Base-by-base conservation (phyloP, 2,888 invertebrate genomes). In the Drosophila kanekoi region DNA sequence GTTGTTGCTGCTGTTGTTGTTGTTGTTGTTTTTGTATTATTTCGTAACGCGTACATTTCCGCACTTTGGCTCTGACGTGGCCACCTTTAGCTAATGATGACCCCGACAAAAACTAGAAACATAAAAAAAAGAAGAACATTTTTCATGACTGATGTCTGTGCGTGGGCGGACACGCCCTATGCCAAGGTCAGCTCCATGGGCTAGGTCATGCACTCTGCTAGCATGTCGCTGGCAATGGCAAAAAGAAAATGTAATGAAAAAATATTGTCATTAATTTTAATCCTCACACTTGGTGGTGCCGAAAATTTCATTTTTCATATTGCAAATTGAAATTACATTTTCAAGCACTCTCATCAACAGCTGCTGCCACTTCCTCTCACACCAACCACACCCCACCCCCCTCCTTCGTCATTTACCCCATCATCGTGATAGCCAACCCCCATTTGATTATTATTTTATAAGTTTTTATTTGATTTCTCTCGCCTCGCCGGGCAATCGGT, bases 281-380 rank as follows among this genome's bases (percentile, higher is more conserved):
- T 74, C 13, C 23, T 49, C 59, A 59, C 65, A 61, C 49, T 71
- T 62, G 77, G 62, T 69, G 76, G 47, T 60, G 48, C 67, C 63
- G 23, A 77, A 77, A 80, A 83, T 81, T 83, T 84, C 68, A 87
- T 87, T 82, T 82, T 72, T 81, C 77, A 87, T 85, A 85, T 77
- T 84, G 81, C 77, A 81, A 85, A 81, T 82, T 84, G 68, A 87
- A 87, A 87, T 87, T 76, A 75, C 75, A 87, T 74, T 87, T 84
- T 63, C 64, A 59, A 63, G 72, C 71, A 72, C 67, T 70, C 62
- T 54, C 53, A 57, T 23, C 63, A 64, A 51, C 56, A 41, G 23
- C 9, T 47, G 6, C 14, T 43, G 11, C 56, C 28, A 6, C 11
- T 33, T 28, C 35, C 48, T 20, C 33, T 49, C 35, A 49, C 35